Evolutionary conservation across 2,888 invertebrate species (phyloP), one percentile per base, ranked within the genome.

Genomic region (Apamea monoglypha): DNA sequence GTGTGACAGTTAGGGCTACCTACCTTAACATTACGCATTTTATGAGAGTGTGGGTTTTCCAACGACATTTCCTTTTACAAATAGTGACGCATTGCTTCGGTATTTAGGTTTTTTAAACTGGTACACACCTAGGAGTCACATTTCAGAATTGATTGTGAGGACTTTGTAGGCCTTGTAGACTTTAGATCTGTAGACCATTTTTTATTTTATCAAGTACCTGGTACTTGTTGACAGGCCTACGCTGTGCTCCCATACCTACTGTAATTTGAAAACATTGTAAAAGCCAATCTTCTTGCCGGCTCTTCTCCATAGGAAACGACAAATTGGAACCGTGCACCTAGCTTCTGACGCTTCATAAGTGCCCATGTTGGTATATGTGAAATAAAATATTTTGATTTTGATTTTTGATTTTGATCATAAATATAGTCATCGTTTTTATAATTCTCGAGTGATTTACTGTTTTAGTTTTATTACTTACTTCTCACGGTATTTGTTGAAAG

Each of bases 11-110:
- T 70, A 82, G 81, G 66, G 70, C 84, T 82, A 16, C 71, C 67
- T 68, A 81, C 81, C 72, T 56, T 59, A 59, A 66, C 71, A 44
- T 82, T 78, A 74, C 76, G 18, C 63, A 73, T 16, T 80, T 80
- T 76, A 81, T 69, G 64, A 18, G 10, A 36, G 85, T 73, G 86
- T 85, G 86, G 85, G 83, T 50, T 78, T 78, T 64, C 53, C 53
- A 66, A 82, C 64, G 66, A 76, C 47, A 36, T 83, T 74, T 76
- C 76, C 80, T 86, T 80, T 71, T 68, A 72, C 14, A 80, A 56
- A 50, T 25, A 59, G 67, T 85, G 86, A 85, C 86, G 64, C 85
- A 86, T 76, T 76, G 61, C 47, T 66, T 36, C 47, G 68, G 56
- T 72, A 85, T 85, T 82, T 63, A 66, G 47, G n/a, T 66, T 78